Conservation (phyloP, 2,888 invertebrate genomes). For the Trimorus sp. region DNA sequence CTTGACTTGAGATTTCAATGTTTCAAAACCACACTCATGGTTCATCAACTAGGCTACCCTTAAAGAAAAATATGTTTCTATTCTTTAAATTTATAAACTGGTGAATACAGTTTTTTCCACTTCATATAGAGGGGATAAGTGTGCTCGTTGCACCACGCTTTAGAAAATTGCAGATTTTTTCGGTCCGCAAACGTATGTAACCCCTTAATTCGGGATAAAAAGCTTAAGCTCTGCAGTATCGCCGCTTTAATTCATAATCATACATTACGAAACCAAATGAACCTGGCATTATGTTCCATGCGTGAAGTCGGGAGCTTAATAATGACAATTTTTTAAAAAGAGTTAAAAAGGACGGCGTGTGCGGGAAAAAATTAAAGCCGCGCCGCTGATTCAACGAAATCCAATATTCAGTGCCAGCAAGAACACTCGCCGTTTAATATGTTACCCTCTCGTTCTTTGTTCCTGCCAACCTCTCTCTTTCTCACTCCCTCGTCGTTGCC, state of each 20-base stretch:
- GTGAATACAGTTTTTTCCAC: too few species aligned
- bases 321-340: conserved; percentile 18
- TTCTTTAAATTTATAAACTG: too few species aligned
- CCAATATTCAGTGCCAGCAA: conserved; percentile 59
- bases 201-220: too few species aligned
- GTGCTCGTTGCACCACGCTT: neutral
- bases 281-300: neutral
- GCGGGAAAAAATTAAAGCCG: conserved; percentile 5
- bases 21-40: too few species aligned
- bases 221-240: too few species aligned
- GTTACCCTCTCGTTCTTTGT: conserved; percentile 34
- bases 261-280: too few species aligned
- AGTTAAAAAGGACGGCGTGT: conserved; percentile 3
- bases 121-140: too few species aligned
- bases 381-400: conserved; percentile 55
- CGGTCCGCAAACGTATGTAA: too few species aligned
- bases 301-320: conserved; percentile 21
- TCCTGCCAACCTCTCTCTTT: neutral
- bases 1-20: too few species aligned
- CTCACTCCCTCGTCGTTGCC: neutral
- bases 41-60: too few species aligned
- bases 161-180: neutral
- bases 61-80: too few species aligned
- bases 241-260: too few species aligned
- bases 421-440: conserved; percentile 59